Percentiles rank a stretch among this genome's conserved stretches.
These are phyloP conservation scores for Trachelus troglodyta DNA, from an alignment of 2,888 invertebrate genomes.

Conservation along the genomic window DNA sequence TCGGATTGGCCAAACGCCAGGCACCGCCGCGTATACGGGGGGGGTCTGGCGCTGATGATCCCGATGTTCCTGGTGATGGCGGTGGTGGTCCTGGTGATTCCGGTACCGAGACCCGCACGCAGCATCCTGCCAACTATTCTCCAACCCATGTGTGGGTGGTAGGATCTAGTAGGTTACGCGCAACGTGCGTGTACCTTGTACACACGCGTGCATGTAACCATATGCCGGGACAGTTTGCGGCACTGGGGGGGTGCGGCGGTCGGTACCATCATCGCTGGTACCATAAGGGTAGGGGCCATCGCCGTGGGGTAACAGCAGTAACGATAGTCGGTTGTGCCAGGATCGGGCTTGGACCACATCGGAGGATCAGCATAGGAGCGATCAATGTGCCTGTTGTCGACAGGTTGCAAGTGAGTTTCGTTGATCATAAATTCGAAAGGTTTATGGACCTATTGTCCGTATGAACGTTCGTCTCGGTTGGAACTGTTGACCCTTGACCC, in stretches of 20 bases:
- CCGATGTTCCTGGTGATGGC: not conserved
- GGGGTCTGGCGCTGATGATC: not conserved
- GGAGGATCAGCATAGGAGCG: too few relatives aligned
- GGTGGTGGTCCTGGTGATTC: not conserved
- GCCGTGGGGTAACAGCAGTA: too few relatives aligned
- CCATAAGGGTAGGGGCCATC: not conserved
- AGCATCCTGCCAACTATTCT: constrained; percentile 4
- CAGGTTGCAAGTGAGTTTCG: too few relatives aligned
- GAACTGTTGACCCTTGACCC: too few relatives aligned
- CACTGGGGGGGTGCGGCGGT: not conserved
- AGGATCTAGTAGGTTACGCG: not conserved
- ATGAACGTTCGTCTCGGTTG: too few relatives aligned
- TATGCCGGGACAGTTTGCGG: not conserved
- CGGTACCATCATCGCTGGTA: not conserved
- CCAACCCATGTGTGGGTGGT: not conserved
- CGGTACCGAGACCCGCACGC: not conserved
- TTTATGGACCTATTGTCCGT: too few relatives aligned
- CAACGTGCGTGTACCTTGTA: not conserved
- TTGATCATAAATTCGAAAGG: too few relatives aligned
- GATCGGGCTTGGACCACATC: too few relatives aligned
- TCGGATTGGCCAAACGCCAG: constrained; percentile 48
- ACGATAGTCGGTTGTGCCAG: too few relatives aligned
- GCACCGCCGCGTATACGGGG: constrained; percentile 11
- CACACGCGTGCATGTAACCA: not conserved
- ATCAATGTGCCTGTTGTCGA: too few relatives aligned